Base-by-base conservation (phyloP, 2,888 invertebrate species). In the Smittia aterrima region DNA sequence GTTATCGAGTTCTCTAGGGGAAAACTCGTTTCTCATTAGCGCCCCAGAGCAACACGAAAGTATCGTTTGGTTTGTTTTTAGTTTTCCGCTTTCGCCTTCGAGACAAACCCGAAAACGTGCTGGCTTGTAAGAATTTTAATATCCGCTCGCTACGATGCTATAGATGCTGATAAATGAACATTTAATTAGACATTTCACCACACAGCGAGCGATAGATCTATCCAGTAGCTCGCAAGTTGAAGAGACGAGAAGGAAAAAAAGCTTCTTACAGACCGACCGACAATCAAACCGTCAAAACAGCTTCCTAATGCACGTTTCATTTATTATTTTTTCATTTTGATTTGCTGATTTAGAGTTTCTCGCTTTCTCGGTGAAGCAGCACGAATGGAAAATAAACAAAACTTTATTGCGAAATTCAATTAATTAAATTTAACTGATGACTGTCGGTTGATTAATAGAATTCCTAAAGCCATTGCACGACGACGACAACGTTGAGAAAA, bases 121-220 rank as follows among this genome's bases (percentile, higher is more conserved):
- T 32, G 2, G 47, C n/a, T 47, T 47, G 47, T 16, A 47, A 47
- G 47, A 47, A 47, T 47, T 38, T 47, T 47, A n/a, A 47, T 47
- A n/a, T 47, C 47, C 47, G 47, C 47, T 16, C 47, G 47, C 47
- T 47, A 47, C 47, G 16, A 6, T 47, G 2, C 11, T 47, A 6
- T 9, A 3, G 4, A 32, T 3, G 11, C 40, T 68, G 47, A 68
- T 68, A 68, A 53, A 68, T 68, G 41, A 47, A 53, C 68, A 22
- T 25, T 68, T 68, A 68, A 68, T 68, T 68, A 68, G 68, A 68
- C 16, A 47, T 6, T n/a, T 47, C 47, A 47, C 13, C 47, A 47
- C 47, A 13, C n/a, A 16, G 13, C n/a, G 2, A 4, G 47, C 47
- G 47, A 47, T 6, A 47, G 47, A 11, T 47, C 11, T n/a, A n/a